Base-by-base conservation (phyloP, 2,888 invertebrate genomes). In the Spilosoma lubricipeda region DNA sequence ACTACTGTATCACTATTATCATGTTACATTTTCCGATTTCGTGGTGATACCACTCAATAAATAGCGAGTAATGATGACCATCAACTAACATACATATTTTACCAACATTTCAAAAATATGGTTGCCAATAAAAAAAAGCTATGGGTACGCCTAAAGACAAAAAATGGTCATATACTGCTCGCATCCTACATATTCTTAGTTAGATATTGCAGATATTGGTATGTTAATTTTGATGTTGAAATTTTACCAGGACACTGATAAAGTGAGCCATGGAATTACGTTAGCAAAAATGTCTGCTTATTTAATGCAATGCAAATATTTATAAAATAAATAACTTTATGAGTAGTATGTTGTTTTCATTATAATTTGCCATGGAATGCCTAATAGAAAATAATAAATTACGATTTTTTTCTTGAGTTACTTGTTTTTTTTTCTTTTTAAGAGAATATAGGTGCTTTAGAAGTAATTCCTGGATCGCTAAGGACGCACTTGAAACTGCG, bases 221-320 rank as follows among this genome's bases (percentile, higher is more conserved):
- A 39, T 20, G 42, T 71, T 75, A 71, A 63, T 76, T 76, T 78
- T 75, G 69, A 79, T 78, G 67, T 71, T 59, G 42, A 81, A 77
- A 52, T 80, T 82, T 78, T 71, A 76, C 73, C 66, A 71, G 42
- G 67, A 15, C 48, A 77, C 77, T 72, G 70, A 70, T 74, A 71
- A 74, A 72, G 73, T 81, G 82, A 85, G 84, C 84, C 86, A 82
- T 86, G 83, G 76, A 84, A 79, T 79, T 82, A 85, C 78, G 83
- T 82, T 82, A 80, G 77, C 82, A 77, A 79, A n/a, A 80, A 81
- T 86, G 86, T 88, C 82, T 85, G 89, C 88, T 89, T 92, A 89
- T 89, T 88, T 89, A 88, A 90, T 87, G 86, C 78, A 82, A 75
- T 79, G 85, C 86, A 84, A 64, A 89, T 88, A 91, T 91, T 90